Percentiles rank a stretch among this genome's conserved stretches.
Evolutionary conservation across 2,113 vertebrate species (phyloP).

Genomic region (Lagopus muta): DNA sequence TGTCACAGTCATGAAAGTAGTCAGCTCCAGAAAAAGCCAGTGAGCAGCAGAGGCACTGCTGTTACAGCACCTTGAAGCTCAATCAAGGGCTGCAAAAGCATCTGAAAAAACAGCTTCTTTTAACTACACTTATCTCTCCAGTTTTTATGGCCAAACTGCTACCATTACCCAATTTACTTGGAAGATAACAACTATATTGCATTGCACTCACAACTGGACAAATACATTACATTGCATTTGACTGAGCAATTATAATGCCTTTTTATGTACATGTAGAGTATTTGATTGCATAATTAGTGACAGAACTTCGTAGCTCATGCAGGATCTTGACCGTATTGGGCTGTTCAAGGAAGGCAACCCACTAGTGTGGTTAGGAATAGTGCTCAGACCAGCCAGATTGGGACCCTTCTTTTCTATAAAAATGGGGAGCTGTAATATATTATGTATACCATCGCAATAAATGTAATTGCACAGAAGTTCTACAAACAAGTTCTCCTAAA

Average conservation of each 20-base stretch:
- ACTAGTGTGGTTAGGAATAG: neutral
- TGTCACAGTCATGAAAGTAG: neutral
- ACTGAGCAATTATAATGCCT: neutral
- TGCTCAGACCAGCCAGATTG: neutral
- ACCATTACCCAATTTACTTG: neutral
- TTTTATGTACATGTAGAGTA: accelerated
- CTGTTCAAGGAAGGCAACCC: neutral
- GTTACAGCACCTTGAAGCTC: neutral
- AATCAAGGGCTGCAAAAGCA: neutral
- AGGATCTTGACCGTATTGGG: neutral
- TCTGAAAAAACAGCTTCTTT: neutral
- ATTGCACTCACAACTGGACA: neutral
- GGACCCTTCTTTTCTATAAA: neutral
- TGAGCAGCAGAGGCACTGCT: neutral
- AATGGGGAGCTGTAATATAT: neutral
- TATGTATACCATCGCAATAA: neutral
- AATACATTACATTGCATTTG: neutral
- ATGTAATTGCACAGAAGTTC: neutral
- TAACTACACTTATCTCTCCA: neutral
- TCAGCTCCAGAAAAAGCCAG: neutral
- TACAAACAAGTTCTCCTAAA: neutral
- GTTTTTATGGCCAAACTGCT: neutral
- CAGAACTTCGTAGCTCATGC: neutral
- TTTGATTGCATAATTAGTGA: neutral
- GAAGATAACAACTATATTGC: neutral